phyloP scores from a whole-genome alignment of 2,797 vertebrate species.

The Ciconia nigra region DNA sequence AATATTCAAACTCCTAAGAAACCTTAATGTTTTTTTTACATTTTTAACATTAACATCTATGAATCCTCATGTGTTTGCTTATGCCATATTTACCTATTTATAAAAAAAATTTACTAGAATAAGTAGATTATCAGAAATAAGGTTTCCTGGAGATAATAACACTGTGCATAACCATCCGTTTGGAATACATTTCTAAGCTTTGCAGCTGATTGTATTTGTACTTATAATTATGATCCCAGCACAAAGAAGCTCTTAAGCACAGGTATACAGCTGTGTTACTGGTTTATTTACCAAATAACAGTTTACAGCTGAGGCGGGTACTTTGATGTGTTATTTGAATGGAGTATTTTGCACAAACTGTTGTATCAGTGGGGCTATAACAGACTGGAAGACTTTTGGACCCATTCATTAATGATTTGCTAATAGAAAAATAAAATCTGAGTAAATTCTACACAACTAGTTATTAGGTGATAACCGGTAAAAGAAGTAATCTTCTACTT shows the following conservation, averaged over 20 bases:
- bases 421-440: not conserved
- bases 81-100: not conserved
- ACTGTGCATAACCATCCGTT: not conserved
- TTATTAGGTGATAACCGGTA: not conserved
- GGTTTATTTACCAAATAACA: not conserved
- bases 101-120: not conserved
- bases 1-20: not conserved
- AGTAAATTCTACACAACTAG: not conserved
- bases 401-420: not conserved
- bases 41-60: not conserved
- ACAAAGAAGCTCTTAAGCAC: not conserved
- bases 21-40: fast-evolving
- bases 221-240: not conserved
- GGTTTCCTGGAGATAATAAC: not conserved
- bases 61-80: not conserved
- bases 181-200: not conserved
- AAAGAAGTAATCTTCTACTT: not conserved
- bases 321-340: not conserved
- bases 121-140: not conserved
- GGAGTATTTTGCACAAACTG: not conserved
- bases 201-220: not conserved
- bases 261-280: not conserved
- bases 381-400: not conserved
- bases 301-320: not conserved
- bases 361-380: not conserved